Percentiles rank a stretch among this genome's conserved stretches.
Conservation (phyloP, 1,140 invertebrate genomes). For the Anthonomus grandis region DNA sequence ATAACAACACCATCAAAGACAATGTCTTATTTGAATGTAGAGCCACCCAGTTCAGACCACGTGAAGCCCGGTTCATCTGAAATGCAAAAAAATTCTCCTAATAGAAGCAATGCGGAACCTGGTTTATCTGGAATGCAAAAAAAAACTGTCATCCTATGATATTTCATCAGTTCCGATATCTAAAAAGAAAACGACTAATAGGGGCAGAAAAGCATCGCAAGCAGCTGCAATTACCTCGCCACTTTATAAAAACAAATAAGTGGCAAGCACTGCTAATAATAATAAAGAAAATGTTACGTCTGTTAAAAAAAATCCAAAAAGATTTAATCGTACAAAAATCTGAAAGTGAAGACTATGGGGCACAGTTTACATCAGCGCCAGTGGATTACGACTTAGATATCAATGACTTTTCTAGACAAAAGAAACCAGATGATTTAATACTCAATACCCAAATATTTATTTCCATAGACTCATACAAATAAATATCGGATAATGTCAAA, state of each 20-base stretch:
- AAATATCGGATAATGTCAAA: no score
- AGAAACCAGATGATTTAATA: constrained; percentile 6
- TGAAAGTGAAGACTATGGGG: constrained; percentile 12
- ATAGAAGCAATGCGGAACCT: no score
- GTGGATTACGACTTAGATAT: constrained; percentile 3
- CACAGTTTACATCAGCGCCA: no score
- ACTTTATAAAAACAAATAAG: neutral
- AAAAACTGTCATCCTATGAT: neutral
- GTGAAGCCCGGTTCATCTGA: no score
- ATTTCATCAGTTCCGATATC: neutral
- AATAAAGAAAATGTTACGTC: no score
- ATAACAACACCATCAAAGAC: neutral
- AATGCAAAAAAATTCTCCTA: no score
- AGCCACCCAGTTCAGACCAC: neutral
- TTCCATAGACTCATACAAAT: no score
- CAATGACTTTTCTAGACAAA: constrained; percentile 7
- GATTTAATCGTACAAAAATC: neutral
- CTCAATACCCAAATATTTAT: no score
- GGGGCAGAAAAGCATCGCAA: neutral
- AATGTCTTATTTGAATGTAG: neutral
- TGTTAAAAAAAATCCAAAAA: neutral
- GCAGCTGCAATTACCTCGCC: neutral
- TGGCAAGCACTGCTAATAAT: neutral
- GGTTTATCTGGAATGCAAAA: neutral
- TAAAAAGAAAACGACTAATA: constrained; percentile 3